Base-by-base conservation (phyloP, 2,113 vertebrate genomes). In the Periophthalmus modestus region DNA sequence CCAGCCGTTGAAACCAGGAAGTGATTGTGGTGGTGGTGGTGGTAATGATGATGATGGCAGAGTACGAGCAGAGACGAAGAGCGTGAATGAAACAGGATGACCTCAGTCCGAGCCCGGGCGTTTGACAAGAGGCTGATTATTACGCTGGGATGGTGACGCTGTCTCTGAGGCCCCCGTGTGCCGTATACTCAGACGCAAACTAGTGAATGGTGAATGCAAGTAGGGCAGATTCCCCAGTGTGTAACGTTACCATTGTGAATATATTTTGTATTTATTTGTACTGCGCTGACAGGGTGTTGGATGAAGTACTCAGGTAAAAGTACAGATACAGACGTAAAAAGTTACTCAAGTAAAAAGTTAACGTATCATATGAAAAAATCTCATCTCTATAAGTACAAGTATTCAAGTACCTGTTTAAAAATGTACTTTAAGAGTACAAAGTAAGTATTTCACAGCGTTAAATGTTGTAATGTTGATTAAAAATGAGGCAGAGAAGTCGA, bases 41-140 rank as follows among this genome's bases (percentile, higher is more conserved):
- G 3, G 15, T 76, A 69, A 23, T 15, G 50, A 19, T 21, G 59
- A 18, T 67, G 74, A 74, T 80, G 71, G 77, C 21, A 58, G 72
- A 70, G 77, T 68, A 72, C 54, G 61, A 59, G 34, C 47, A 65
- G 77, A 79, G 78, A 68, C 19, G 79, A 43, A 67, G 78, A 55
- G 57, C 57, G 28, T 79, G 82, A 88, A 85, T 73, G 81, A 78
- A 84, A 72, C 33, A 1, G 74, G 85, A 75, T 90, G 89, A 91
- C 85, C 83, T 90, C 89, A 90, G 80, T 24, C 77, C 74, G 69
- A 75, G 24, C 14, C 57, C 76, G 39, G 57, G 62, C 34, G 47
- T 77, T 21, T 81, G 85, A 91, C 89, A 90, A 89, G 72, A 80
- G 88, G 81, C 69, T 88, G 88, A 89, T 92, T 90, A 90, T 90